phyloP scores from a whole-genome alignment of 1,140 invertebrate species.

The Batillaria attramentaria region DNA sequence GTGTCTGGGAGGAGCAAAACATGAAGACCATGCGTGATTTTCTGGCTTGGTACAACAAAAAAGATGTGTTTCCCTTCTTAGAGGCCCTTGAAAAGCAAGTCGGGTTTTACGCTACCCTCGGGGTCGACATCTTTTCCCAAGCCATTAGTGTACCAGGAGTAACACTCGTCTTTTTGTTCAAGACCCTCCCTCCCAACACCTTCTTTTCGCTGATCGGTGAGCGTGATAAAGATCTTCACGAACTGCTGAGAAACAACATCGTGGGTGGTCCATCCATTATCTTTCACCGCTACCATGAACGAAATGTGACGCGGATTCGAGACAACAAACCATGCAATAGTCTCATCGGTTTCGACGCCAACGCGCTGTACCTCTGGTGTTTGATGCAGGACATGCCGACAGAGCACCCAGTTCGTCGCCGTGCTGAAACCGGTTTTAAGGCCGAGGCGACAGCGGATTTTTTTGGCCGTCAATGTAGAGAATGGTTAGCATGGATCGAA shows the following conservation, averaged over 20 bases:
- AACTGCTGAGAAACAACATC: conserved; percentile 36
- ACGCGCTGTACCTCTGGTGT: conserved; percentile 41
- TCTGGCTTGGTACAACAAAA: conserved; percentile 42
- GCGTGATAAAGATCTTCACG: conserved; percentile 38
- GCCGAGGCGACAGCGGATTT: conserved; percentile 32
- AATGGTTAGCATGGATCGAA: conserved; percentile 10
- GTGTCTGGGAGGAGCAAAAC: conserved; percentile 40
- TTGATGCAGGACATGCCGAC: conserved; percentile 41
- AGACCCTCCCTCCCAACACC: conserved; percentile 20
- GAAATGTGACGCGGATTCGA: conserved; percentile 38
- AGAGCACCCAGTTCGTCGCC: conserved; percentile 27
- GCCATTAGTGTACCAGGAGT: conserved; percentile 41
- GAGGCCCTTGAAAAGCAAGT: conserved; percentile 34
- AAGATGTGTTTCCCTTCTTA: conserved; percentile 41
- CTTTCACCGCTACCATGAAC: conserved; percentile 44
- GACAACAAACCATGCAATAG: conserved; percentile 16
- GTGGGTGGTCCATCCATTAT: conserved; percentile 43
- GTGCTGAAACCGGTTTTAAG: conserved; percentile 27
- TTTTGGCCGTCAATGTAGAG: conserved; percentile 6
- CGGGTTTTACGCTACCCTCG: conserved; percentile 30
- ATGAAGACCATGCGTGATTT: conserved; percentile 46
- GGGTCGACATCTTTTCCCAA: conserved; percentile 45
- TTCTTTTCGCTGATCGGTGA: conserved; percentile 39
- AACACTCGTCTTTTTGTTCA: conserved; percentile 38
- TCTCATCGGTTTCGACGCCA: conserved; percentile 43